phyloP scores from a whole-genome alignment of 2,113 vertebrate species.

The Helogale parvula region DNA sequence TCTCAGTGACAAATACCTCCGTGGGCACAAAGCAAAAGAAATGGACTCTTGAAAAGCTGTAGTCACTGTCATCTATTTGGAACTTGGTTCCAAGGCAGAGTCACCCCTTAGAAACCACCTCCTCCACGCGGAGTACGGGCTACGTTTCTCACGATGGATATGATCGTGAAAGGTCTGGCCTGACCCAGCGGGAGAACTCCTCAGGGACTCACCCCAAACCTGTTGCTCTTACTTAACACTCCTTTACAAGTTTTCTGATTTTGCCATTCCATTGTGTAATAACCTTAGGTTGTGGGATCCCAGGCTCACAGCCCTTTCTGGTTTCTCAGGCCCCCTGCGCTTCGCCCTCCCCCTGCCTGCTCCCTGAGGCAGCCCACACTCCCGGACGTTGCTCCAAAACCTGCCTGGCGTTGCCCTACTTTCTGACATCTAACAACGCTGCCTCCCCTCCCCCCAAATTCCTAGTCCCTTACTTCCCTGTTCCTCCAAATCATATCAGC shows the following conservation, averaged over 20 bases:
- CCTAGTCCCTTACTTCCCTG: not conserved
- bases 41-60: not conserved
- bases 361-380: not conserved
- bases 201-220: not conserved
- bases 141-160: not conserved
- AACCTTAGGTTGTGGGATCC: not conserved
- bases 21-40: not conserved
- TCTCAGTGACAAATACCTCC: not conserved
- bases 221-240: not conserved
- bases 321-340: not conserved
- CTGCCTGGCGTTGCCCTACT: not conserved
- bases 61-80: not conserved
- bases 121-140: not conserved
- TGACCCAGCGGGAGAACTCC: not conserved
- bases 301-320: not conserved
- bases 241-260: not conserved
- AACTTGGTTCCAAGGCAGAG: not conserved
- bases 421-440: not conserved
- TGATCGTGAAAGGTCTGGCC: not conserved
- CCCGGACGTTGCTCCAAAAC: not conserved
- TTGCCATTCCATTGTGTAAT: not conserved
- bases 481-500: not conserved
- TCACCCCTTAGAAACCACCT: not conserved
- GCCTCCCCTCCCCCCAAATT: not conserved
- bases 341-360: not conserved